These are phyloP conservation scores for Athripsodes cinereus DNA, from an alignment of 2,888 invertebrate species.

Conservation along the genomic window DNA sequence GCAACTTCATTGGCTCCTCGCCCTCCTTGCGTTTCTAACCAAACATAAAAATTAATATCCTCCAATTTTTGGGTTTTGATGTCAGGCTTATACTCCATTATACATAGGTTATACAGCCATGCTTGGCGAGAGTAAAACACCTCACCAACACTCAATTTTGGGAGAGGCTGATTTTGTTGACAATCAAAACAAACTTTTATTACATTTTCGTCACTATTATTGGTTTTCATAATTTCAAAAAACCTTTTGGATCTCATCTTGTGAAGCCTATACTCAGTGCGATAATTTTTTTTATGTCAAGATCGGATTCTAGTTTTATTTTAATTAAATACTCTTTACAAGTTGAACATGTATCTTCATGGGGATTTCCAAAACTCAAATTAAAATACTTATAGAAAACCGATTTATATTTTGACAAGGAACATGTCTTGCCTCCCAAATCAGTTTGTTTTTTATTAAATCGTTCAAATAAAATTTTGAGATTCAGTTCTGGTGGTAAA, in stretches of 20 bases:
- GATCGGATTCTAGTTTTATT: not conserved
- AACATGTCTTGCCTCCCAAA: not conserved
- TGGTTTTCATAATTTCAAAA: not conserved
- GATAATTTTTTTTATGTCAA: not conserved
- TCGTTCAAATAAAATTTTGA: not conserved
- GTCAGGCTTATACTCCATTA: not conserved
- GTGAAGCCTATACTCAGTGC: not conserved
- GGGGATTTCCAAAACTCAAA: slow-evolving; percentile 1
- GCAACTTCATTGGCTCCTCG: not conserved
- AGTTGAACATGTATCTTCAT: slow-evolving; percentile 1
- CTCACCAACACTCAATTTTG: not conserved
- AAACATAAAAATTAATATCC: not conserved
- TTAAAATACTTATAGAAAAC: not conserved
- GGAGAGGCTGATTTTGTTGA: not conserved
- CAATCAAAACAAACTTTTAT: slow-evolving; percentile 1
- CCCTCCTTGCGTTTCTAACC: not conserved
- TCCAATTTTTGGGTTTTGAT: not conserved
- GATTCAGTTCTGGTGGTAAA: not conserved
- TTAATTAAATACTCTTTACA: not conserved
- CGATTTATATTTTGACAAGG: not conserved
- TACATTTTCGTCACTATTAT: not conserved
- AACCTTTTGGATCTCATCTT: not conserved
- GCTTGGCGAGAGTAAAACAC: not conserved
- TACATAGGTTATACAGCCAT: not conserved
- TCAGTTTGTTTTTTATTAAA: not conserved